These are phyloP conservation scores for Rhyacichthys aspro DNA, from an alignment of 2,797 vertebrate genomes.

Conservation along the genomic window DNA sequence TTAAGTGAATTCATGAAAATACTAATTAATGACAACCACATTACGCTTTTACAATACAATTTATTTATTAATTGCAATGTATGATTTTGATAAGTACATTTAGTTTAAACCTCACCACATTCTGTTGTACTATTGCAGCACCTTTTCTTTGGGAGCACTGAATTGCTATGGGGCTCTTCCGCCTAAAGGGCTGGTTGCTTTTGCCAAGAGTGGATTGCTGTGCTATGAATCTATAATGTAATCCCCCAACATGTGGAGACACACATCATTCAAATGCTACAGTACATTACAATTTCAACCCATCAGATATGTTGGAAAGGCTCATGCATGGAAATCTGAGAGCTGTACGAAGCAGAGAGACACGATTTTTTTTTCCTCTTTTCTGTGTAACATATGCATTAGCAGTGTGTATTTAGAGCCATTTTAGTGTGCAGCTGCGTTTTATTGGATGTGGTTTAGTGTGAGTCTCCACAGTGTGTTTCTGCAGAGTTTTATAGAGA, in stretches of 20 bases:
- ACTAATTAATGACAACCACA: not conserved
- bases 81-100: not conserved
- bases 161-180: conserved; percentile 34
- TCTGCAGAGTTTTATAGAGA: conserved; percentile 64
- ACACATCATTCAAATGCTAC: conserved; percentile 67
- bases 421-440: conserved; percentile 13
- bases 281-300: conserved; percentile 59
- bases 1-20: too few species aligned
- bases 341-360: conserved; percentile 19
- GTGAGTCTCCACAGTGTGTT: conserved; percentile 26
- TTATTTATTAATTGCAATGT: not conserved
- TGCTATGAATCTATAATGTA: conserved; percentile 75
- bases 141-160: conserved; percentile 21
- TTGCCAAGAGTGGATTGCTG: conserved; percentile 50
- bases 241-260: conserved; percentile 60
- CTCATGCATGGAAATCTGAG: conserved; percentile 58
- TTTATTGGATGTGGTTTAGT: conserved; percentile 30
- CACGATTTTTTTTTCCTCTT: not conserved
- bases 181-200: conserved; percentile 47
- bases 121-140: conserved; percentile 16
- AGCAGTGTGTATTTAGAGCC: conserved; percentile 4
- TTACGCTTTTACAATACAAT: not conserved
- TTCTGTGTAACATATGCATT: conserved; percentile 14
- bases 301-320: conserved; percentile 55
- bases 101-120: conserved; percentile 3